A percentile compares a stretch with the other conserved stretches of the same genome.
Evolutionary conservation across 2,888 invertebrate species (phyloP).

Genomic region (Tachina fera): DNA sequence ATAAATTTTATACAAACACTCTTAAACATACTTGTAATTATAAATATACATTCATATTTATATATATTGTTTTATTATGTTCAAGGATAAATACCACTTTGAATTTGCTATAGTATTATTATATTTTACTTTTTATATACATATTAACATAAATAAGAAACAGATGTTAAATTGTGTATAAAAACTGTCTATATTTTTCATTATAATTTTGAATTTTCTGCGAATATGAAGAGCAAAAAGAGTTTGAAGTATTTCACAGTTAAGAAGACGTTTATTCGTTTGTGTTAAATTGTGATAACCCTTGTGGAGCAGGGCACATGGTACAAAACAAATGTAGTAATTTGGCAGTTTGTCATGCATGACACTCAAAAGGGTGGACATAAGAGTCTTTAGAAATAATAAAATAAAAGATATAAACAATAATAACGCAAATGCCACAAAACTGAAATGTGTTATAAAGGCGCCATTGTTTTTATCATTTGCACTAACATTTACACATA

Average conservation of each 20-base stretch:
- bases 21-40: too few relatives aligned
- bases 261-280: background rate
- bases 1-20: background rate
- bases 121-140: background rate
- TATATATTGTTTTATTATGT: background rate
- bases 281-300: background rate
- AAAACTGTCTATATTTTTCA: background rate
- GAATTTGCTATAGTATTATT: background rate
- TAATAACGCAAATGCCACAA: background rate
- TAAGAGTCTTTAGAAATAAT: background rate
- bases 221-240: background rate
- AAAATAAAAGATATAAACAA: background rate
- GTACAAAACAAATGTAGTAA: background rate
- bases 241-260: background rate
- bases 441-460: background rate
- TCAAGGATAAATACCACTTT: background rate
- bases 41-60: too few relatives aligned
- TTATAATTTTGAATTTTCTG: background rate
- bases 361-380: background rate
- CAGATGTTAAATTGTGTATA: background rate
- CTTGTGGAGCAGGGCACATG: background rate
- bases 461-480: too few relatives aligned
- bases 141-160: background rate
- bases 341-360: conserved; percentile 2
- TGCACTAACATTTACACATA: too few relatives aligned